phyloP scores from a whole-genome alignment of 2,113 vertebrate species.

The Microtus ochrogaster region DNA sequence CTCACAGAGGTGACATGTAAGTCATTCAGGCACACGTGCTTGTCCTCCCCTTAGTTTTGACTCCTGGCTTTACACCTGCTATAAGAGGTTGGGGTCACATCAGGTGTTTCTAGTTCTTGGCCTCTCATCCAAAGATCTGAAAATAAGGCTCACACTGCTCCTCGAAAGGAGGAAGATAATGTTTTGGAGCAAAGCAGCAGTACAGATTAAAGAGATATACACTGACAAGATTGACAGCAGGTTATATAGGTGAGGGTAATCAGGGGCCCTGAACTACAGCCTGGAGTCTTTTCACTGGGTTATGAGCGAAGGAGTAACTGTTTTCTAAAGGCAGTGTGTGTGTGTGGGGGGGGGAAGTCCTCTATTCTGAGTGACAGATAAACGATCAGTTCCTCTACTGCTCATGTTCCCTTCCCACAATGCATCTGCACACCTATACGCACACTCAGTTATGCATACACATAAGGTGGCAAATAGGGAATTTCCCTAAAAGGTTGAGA shows the following conservation, averaged over 20 bases:
- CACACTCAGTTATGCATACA: neutral
- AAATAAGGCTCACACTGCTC: neutral
- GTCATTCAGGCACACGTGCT: neutral
- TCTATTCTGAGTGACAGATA: neutral
- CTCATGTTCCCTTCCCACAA: neutral
- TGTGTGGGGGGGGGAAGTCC: neutral
- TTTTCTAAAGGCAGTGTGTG: neutral
- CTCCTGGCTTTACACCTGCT: neutral
- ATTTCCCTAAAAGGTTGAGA: no score
- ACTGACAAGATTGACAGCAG: neutral
- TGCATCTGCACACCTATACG: neutral
- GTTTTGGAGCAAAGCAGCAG: no score
- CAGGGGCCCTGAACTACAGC: neutral
- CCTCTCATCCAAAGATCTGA: neutral
- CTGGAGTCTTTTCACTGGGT: neutral
- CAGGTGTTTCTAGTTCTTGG: no score
- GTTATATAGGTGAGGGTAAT: fast-evolving
- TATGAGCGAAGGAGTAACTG: no score
- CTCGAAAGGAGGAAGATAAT: neutral
- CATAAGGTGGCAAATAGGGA: neutral
- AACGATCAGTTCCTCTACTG: neutral
- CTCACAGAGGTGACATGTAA: fast-evolving
- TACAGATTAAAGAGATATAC: neutral
- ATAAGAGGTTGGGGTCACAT: no score
- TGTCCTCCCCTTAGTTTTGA: no score